Evolutionary conservation across 2,797 vertebrate genomes (phyloP).

Genomic region (Hypotaenidia philippensis): DNA sequence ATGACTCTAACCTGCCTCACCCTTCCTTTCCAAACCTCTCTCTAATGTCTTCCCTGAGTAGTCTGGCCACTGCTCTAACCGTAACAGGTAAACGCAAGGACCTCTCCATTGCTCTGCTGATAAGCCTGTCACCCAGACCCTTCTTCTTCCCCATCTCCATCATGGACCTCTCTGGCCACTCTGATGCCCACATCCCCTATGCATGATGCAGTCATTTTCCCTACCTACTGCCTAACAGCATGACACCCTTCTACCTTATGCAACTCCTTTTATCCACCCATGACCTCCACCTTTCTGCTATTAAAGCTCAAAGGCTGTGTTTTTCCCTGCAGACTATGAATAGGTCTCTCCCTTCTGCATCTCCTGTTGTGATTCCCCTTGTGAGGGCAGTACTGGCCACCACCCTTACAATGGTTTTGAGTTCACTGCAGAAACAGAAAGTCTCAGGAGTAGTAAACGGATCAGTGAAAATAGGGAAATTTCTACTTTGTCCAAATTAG

Average conservation of each 20-base stretch:
- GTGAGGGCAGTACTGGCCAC: rapidly evolving
- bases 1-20: not conserved
- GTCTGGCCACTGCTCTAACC: not conserved
- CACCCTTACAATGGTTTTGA: not conserved
- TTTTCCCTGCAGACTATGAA: not conserved
- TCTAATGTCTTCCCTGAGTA: not conserved
- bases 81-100: not conserved
- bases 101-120: not conserved
- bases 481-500: not conserved
- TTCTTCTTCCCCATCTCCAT: not conserved
- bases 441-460: not conserved
- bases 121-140: not conserved
- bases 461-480: not conserved
- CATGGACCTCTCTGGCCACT: not conserved
- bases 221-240: not conserved
- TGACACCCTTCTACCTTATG: not conserved
- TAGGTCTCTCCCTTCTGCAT: not conserved
- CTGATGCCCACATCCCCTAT: not conserved
- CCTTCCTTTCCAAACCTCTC: not conserved
- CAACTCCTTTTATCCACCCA: not conserved
- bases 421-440: not conserved
- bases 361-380: rapidly evolving
- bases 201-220: not conserved
- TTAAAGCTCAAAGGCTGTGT: not conserved
- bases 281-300: not conserved